Conservation (phyloP, 1,140 invertebrate genomes). For the Rhyzopertha dominica region DNA sequence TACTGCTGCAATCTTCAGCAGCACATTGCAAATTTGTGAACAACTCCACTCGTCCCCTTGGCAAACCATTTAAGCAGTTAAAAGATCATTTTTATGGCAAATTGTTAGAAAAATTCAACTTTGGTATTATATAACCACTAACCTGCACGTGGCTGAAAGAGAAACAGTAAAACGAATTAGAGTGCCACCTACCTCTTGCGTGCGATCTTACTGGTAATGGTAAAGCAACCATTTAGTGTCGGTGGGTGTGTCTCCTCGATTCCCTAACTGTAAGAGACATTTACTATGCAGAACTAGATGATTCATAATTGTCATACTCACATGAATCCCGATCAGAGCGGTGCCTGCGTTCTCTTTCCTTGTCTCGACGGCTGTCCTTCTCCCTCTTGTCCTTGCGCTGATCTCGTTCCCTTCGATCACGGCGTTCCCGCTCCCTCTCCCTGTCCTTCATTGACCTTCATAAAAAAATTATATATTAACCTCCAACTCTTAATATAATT, state of each 20-base stretch:
- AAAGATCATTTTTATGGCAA: too few relatives aligned
- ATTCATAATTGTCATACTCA: slow-evolving; percentile 18
- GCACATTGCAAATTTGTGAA: not conserved
- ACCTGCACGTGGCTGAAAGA: slow-evolving; percentile 39
- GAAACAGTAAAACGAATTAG: slow-evolving; percentile 31
- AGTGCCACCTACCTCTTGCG: slow-evolving; percentile 38
- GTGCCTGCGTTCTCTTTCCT: slow-evolving; percentile 37
- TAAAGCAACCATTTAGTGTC: slow-evolving; percentile 14
- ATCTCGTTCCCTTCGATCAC: slow-evolving; percentile 32
- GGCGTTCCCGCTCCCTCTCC: not conserved
- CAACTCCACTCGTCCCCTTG: not conserved
- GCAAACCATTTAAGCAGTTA: not conserved
- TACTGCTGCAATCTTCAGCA: not conserved
- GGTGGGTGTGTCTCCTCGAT: too few relatives aligned
- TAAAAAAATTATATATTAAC: too few relatives aligned
- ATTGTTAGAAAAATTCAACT: not conserved
- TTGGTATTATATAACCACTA: slow-evolving; percentile 26
- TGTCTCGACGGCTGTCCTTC: slow-evolving; percentile 40
- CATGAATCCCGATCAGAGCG: slow-evolving; percentile 36
- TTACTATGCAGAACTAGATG: not conserved
- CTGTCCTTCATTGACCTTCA: slow-evolving; percentile 11
- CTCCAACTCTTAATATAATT: too few relatives aligned
- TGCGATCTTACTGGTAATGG: slow-evolving; percentile 36
- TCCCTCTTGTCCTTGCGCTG: slow-evolving; percentile 33
- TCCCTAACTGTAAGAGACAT: not conserved